Percentiles rank a stretch among this genome's conserved stretches.
Evolutionary conservation across 1,140 invertebrate genomes (phyloP).

Genomic region (Palaemon carinicauda): DNA sequence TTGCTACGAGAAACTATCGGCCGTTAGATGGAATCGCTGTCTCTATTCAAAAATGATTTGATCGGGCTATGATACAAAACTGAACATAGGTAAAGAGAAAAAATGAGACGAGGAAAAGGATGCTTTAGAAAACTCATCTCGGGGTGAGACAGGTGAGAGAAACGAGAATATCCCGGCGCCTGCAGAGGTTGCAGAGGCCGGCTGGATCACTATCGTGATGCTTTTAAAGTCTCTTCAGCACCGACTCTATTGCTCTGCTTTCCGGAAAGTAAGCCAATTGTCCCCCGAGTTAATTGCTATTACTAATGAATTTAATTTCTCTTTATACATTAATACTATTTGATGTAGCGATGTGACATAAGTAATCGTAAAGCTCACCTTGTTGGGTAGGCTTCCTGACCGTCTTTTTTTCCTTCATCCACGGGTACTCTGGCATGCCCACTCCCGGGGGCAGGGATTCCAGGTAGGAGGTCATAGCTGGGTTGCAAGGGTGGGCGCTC

Average conservation of each 20-base stretch:
- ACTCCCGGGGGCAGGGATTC: constrained; percentile 70
- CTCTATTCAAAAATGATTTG: no score
- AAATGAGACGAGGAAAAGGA: no score
- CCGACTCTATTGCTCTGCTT: no score
- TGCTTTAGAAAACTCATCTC: not conserved
- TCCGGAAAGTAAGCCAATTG: no score
- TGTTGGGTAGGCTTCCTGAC: constrained; percentile 86
- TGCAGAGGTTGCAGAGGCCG: not conserved
- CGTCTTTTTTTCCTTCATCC: constrained; percentile 98
- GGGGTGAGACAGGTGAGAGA: not conserved
- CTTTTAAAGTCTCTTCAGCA: no score
- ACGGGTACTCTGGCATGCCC: constrained; percentile 90
- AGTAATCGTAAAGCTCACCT: constrained; percentile 72
- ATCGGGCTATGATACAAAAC: no score
- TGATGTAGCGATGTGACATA: not conserved
- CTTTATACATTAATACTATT: no score
- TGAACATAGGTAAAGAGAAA: no score
- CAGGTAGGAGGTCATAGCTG: constrained; percentile 59
- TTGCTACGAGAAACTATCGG: no score
- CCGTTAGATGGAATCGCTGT: no score
- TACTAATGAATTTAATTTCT: no score
- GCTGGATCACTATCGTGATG: not conserved
- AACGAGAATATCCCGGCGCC: not conserved
- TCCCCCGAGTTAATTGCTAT: no score
- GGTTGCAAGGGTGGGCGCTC: constrained; percentile 58